These are phyloP conservation scores for Nicator chloris DNA, from an alignment of 2,113 vertebrate genomes.

Conservation along the genomic window DNA sequence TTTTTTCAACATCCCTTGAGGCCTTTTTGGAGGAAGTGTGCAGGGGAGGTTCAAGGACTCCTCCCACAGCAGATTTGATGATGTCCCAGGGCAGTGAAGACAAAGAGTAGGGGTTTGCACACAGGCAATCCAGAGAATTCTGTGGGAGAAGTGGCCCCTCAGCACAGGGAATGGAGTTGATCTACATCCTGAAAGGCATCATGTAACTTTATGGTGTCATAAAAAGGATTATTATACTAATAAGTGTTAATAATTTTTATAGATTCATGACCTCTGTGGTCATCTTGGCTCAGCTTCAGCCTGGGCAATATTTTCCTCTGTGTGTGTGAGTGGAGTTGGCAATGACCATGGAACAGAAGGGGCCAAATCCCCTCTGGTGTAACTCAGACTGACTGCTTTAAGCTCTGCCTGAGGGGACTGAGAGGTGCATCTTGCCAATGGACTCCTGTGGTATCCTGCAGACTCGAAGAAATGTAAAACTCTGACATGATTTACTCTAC, in stretches of 20 bases:
- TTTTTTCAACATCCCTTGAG: background rate
- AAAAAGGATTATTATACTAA: slow-evolving; percentile 58
- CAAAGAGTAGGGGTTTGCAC: background rate
- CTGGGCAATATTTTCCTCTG: background rate
- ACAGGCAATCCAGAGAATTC: background rate
- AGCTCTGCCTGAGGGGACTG: background rate
- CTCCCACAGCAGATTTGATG: background rate
- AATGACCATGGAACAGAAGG: background rate
- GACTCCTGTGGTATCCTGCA: background rate
- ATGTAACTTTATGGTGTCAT: slow-evolving; percentile 46
- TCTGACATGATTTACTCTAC: background rate
- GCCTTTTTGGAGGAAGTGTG: background rate
- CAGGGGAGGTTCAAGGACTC: background rate
- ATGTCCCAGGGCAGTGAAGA: background rate
- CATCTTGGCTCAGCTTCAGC: slow-evolving; percentile 44
- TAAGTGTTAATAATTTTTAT: slow-evolving; percentile 53
- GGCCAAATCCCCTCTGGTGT: background rate
- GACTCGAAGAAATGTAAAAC: background rate
- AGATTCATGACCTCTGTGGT: slow-evolving; percentile 48
- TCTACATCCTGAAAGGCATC: slow-evolving; percentile 27
- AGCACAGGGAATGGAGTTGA: background rate
- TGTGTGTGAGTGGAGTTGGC: background rate
- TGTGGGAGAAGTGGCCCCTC: background rate
- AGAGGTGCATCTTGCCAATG: background rate
- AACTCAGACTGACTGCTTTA: background rate